Evolutionary conservation across 2,888 invertebrate genomes (phyloP), one percentile per base, ranked within the genome.

Genomic region (Idaea dimidiata): DNA sequence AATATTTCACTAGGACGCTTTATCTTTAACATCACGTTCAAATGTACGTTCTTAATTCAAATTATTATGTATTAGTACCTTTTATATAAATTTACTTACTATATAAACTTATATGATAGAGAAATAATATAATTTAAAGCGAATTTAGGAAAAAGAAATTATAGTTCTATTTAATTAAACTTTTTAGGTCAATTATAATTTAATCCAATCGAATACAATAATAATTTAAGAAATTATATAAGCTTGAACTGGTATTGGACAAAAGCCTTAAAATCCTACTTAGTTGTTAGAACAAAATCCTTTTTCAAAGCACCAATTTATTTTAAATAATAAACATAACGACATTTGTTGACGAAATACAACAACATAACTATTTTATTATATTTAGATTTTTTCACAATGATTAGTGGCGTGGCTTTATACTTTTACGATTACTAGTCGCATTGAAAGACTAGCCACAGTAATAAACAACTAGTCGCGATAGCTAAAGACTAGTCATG

Each of bases 31-130:
- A 33, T 10, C 33, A 33, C 24, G 1, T 3, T 24, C 24, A 5
- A 24, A 24, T 24, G 24, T n/a, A n/a, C n/a, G n/a, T n/a, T n/a
- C n/a, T n/a, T n/a, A n/a, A n/a, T n/a, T n/a, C n/a, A n/a, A n/a
- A n/a, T n/a, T n/a, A n/a, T n/a, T n/a, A n/a, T n/a, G n/a, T n/a
- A n/a, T n/a, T n/a, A n/a, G n/a, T n/a, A n/a, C n/a, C n/a, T n/a
- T n/a, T n/a, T 24, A 57, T 43, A 59, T 58, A 33, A 58, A 59
- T 60, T 59, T 59, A 64, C 43, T 43, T 43, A 43, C 10, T 14
- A 14, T 43, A 62, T 58, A 62, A 61, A 60, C 17, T 58, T 57
- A 62, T 55, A 43, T 3, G 10, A 5, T 8, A 14, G 57, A 57
- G 31, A 61, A 56, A 64, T 24, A 3, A 43, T 56, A 31, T 62